Conservation (phyloP, 2,888 invertebrate species). For the Drosophila neotestacea region DNA sequence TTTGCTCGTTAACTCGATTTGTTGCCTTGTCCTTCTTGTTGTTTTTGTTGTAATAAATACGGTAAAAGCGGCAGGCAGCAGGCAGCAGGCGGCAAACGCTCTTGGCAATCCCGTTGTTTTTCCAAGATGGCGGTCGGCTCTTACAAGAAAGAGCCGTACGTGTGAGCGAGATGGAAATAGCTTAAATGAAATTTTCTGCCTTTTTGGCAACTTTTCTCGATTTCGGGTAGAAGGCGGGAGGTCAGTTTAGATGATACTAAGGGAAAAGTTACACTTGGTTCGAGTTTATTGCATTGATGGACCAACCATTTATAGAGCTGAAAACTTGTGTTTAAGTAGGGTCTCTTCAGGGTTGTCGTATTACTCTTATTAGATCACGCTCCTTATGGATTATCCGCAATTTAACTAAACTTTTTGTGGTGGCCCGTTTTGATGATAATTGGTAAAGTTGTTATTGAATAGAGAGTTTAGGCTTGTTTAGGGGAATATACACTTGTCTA, state of each 20-base stretch:
- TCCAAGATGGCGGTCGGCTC: conserved; percentile 69
- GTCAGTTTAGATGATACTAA: conserved; percentile 6
- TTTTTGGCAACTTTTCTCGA: conserved; percentile 42
- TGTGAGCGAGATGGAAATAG: conserved; percentile 1
- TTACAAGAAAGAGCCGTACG: conserved; percentile 4
- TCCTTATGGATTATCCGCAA: conserved; percentile 7
- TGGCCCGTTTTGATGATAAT: background rate
- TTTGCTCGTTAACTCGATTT: conserved; percentile 81
- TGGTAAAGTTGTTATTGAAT: background rate
- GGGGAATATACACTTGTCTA: background rate
- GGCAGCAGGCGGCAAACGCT: conserved; percentile 24
- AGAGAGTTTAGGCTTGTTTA: background rate
- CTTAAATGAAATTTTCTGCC: conserved; percentile 33
- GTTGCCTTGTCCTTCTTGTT: conserved; percentile 27
- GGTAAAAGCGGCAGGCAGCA: conserved; percentile 46
- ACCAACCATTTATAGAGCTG: background rate
- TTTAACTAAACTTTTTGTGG: background rate
- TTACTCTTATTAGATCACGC: conserved; percentile 19
- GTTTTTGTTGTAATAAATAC: conserved; percentile 70
- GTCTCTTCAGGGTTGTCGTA: conserved; percentile 9
- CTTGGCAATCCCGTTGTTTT: conserved; percentile 64
- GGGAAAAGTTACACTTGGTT: conserved; percentile 3
- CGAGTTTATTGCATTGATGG: background rate
- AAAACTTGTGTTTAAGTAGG: conserved; percentile 9
- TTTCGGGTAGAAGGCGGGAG: background rate